phyloP scores from a whole-genome alignment of 2,113 vertebrate genomes.

The Acrocephalus arundinaceus region DNA sequence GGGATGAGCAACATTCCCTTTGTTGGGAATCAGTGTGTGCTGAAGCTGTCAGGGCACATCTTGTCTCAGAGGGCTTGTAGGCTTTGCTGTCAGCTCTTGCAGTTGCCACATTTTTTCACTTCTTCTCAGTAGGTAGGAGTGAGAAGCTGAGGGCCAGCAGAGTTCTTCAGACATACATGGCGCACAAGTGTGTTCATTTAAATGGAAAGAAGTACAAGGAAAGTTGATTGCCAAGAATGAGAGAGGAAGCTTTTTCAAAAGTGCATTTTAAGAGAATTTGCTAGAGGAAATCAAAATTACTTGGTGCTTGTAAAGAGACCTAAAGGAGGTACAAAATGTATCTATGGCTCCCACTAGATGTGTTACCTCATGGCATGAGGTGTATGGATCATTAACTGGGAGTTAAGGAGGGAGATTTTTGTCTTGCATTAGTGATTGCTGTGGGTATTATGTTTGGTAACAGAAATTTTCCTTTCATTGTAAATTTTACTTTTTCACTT shows the following conservation, averaged over 20 bases:
- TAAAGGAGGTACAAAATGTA: not conserved
- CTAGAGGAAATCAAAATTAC: not conserved
- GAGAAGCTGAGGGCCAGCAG: slow-evolving; percentile 53
- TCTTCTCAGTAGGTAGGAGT: slow-evolving; percentile 45
- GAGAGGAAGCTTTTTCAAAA: not conserved
- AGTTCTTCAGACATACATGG: not conserved
- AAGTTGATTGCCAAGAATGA: not conserved
- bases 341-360: not conserved
- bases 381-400: not conserved
- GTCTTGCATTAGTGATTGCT: not conserved
- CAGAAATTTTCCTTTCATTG: not conserved
- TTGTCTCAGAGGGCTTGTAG: not conserved
- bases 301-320: not conserved
- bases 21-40: not conserved
- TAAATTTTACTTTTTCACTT: not conserved
- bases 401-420: not conserved
- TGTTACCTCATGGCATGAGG: not conserved
- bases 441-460: not conserved
- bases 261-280: not conserved
- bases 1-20: not conserved
- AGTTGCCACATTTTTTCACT: slow-evolving; percentile 33
- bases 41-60: not conserved
- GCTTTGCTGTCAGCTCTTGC: slow-evolving; percentile 29
- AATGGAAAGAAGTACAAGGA: not conserved
- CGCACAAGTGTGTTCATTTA: not conserved